Conservation (phyloP, 2,888 invertebrate genomes). For the Heliconius hortense region DNA sequence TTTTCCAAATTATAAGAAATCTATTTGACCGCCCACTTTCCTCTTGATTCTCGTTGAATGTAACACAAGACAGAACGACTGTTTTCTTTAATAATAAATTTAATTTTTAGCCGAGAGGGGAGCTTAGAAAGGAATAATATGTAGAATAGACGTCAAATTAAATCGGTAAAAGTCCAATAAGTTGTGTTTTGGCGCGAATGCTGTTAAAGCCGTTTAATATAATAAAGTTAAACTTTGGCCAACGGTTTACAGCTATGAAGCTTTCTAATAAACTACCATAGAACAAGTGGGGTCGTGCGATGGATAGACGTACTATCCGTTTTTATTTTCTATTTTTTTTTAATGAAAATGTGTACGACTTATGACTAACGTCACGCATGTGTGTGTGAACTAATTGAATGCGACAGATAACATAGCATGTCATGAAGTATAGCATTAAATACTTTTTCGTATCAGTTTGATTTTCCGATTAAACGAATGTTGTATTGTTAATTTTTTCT, state of each 20-base stretch:
- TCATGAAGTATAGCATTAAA: neutral
- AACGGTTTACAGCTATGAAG: slow-evolving; percentile 60
- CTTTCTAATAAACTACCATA: slow-evolving; percentile 71
- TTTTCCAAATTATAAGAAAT: slow-evolving; percentile 13
- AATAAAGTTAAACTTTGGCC: slow-evolving; percentile 54
- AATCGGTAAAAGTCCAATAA: slow-evolving; percentile 69
- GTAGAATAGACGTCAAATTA: slow-evolving; percentile 62
- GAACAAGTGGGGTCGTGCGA: slow-evolving; percentile 59
- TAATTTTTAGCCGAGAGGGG: slow-evolving; percentile 81
- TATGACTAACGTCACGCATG: slow-evolving; percentile 63
- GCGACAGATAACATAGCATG: slow-evolving; percentile 42
- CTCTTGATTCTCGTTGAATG: slow-evolving; percentile 9
- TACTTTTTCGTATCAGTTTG: slow-evolving; percentile 6
- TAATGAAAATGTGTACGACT: slow-evolving; percentile 18
- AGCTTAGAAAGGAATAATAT: slow-evolving; percentile 72
- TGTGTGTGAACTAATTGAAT: slow-evolving; percentile 64
- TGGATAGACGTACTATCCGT: slow-evolving; percentile 62
- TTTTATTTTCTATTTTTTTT: slow-evolving; percentile 43
- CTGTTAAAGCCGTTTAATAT: slow-evolving; percentile 54
- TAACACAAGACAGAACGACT: slow-evolving; percentile 1
- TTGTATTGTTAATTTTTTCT: slow-evolving; percentile 9
- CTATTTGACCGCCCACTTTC: neutral
- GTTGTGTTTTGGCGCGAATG: slow-evolving; percentile 61
- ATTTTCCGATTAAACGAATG: slow-evolving; percentile 20
- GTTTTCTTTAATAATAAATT: slow-evolving; percentile 55